These are phyloP conservation scores for Chrysodeixis includens DNA, from an alignment of 2,888 invertebrate genomes.

Conservation along the genomic window DNA sequence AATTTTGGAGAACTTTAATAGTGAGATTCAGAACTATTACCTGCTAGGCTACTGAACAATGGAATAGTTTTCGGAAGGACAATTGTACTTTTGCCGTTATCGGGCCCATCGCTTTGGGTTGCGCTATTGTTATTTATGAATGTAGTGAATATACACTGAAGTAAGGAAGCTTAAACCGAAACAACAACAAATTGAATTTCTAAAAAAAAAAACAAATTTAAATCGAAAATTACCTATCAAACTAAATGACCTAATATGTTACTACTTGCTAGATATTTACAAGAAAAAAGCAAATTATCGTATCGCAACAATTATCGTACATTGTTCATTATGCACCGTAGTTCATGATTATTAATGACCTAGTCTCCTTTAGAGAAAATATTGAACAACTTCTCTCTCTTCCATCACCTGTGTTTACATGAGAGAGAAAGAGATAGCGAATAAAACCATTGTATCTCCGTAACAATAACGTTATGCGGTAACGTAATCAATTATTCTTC, in stretches of 20 bases:
- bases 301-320: neutral
- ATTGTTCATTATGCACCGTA: neutral
- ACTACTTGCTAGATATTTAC: neutral
- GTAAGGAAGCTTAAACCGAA: neutral
- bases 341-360: neutral
- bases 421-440: constrained; percentile 8
- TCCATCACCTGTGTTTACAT: neutral
- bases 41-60: constrained; percentile 66
- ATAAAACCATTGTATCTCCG: neutral
- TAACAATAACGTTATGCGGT: constrained; percentile 10
- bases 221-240: too few relatives aligned
- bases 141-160: neutral
- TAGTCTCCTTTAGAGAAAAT: neutral
- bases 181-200: neutral
- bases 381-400: constrained; percentile 3
- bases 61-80: constrained; percentile 57
- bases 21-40: constrained; percentile 78
- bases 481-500: constrained; percentile 11
- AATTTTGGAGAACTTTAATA: constrained; percentile 68
- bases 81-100: constrained; percentile 63
- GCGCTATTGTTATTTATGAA: neutral
- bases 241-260: too few relatives aligned
- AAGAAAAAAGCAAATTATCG: neutral
- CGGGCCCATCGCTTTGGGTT: constrained; percentile 14
- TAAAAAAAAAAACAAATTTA: too few relatives aligned